Evolutionary conservation across 2,113 vertebrate genomes (phyloP).

Genomic region (Epinephelus moara): DNA sequence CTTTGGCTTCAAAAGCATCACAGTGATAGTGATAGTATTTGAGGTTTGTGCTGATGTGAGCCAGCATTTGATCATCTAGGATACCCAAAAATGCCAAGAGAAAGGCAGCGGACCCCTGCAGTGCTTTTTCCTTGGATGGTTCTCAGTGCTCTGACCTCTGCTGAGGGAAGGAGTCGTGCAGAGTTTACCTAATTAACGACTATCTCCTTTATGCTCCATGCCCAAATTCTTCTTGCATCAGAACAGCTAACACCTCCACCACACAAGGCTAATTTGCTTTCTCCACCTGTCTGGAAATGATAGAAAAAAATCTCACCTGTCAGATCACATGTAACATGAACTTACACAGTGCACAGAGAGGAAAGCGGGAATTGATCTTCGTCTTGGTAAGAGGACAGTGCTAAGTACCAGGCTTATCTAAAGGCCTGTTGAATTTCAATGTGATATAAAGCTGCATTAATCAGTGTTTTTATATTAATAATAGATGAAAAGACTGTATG

Average conservation of each 20-base stretch:
- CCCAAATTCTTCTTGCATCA: conserved; percentile 15
- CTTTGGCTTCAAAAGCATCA: conserved; percentile 42
- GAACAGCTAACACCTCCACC: conserved; percentile 4
- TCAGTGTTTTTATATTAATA: not conserved
- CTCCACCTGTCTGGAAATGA: not conserved
- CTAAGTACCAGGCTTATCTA: not conserved
- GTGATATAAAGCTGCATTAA: not conserved
- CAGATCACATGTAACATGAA: not conserved
- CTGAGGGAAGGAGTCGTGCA: conserved; percentile 29
- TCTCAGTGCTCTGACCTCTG: conserved; percentile 52
- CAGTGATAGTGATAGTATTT: conserved; percentile 18
- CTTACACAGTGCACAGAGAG: not conserved
- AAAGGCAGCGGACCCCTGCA: conserved; percentile 47
- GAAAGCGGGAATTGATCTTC: not conserved
- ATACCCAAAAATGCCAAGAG: conserved; percentile 35
- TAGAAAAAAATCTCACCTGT: not conserved
- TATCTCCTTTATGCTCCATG: conserved; percentile 9
- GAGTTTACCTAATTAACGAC: conserved; percentile 59
- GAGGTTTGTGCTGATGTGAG: conserved; percentile 52
- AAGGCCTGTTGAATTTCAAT: conserved; percentile 5
- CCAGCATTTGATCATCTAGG: conserved; percentile 52
- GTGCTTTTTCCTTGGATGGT: conserved; percentile 43
- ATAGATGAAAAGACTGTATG: not conserved
- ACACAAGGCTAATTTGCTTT: not conserved
- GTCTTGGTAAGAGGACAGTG: not conserved